Evolutionary conservation across 2,797 vertebrate species (phyloP).

Genomic region (Zalophus californianus): DNA sequence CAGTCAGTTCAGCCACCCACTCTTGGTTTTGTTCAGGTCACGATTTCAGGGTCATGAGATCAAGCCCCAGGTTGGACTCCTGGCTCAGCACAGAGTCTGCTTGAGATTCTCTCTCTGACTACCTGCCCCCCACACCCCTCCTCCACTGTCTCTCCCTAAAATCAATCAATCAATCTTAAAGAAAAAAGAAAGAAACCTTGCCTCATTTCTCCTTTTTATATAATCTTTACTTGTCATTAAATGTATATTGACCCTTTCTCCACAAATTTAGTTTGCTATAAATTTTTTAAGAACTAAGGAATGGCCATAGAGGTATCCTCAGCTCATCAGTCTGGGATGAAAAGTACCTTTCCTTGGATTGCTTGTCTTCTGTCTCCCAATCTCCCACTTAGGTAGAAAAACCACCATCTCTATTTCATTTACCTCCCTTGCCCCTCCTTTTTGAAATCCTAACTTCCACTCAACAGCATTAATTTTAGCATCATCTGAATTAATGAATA

Average conservation of each 20-base stretch:
- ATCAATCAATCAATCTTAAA: background rate
- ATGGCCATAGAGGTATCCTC: background rate
- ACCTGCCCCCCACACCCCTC: no score
- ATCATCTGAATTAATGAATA: background rate
- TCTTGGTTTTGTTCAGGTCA: background rate
- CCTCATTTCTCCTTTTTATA: constrained; percentile 21
- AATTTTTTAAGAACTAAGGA: constrained; percentile 7
- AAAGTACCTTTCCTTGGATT: background rate
- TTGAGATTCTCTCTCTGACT: background rate
- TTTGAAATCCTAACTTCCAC: constrained; percentile 40
- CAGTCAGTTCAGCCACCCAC: background rate
- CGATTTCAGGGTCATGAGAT: background rate
- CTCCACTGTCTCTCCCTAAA: background rate
- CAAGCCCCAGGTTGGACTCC: background rate
- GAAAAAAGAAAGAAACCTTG: background rate
- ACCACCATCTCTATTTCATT: background rate
- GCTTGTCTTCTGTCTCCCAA: background rate
- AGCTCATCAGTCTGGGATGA: background rate
- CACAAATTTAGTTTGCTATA: background rate
- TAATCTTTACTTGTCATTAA: background rate
- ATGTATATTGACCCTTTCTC: background rate
- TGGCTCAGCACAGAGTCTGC: background rate
- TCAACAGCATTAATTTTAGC: background rate
- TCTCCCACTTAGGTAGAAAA: background rate
- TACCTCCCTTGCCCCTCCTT: background rate